Evolutionary conservation across 2,888 invertebrate species (phyloP).

Genomic region (Amorpha juglandis): DNA sequence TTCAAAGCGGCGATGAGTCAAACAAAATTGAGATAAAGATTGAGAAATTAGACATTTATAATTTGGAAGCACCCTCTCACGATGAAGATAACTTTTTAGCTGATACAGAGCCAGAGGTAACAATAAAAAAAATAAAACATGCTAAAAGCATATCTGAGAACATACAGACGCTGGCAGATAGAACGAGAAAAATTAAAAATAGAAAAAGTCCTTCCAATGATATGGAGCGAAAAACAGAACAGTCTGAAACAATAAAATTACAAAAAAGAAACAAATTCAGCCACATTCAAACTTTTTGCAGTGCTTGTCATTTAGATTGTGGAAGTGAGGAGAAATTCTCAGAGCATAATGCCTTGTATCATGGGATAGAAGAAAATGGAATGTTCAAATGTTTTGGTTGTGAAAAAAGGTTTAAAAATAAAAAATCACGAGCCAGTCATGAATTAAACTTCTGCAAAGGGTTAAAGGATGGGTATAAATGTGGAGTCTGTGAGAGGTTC

Average conservation of each 20-base stretch:
- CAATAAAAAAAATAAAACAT: background rate
- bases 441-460: constrained; percentile 67
- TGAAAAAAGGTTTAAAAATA: constrained; percentile 61
- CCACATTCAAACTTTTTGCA: constrained; percentile 60
- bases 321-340: constrained; percentile 46
- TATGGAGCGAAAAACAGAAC: constrained; percentile 30
- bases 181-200: constrained; percentile 8
- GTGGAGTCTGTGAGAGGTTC: constrained; percentile 58
- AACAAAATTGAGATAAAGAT: background rate
- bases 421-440: constrained; percentile 59
- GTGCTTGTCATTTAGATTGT: constrained; percentile 61
- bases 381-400: constrained; percentile 73
- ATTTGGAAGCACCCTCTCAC: background rate
- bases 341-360: constrained; percentile 58
- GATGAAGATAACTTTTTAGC: background rate
- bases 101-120: background rate
- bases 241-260: constrained; percentile 35
- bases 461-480: constrained; percentile 69
- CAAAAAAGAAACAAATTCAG: constrained; percentile 49
- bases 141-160: background rate
- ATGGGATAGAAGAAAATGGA: constrained; percentile 60
- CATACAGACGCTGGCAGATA: background rate
- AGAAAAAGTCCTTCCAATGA: constrained; percentile 3
- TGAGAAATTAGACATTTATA: constrained; percentile 18
- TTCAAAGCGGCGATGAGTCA: constrained; percentile 33